phyloP scores from a whole-genome alignment of 2,888 invertebrate genomes.

The Eupithecia insigniata region DNA sequence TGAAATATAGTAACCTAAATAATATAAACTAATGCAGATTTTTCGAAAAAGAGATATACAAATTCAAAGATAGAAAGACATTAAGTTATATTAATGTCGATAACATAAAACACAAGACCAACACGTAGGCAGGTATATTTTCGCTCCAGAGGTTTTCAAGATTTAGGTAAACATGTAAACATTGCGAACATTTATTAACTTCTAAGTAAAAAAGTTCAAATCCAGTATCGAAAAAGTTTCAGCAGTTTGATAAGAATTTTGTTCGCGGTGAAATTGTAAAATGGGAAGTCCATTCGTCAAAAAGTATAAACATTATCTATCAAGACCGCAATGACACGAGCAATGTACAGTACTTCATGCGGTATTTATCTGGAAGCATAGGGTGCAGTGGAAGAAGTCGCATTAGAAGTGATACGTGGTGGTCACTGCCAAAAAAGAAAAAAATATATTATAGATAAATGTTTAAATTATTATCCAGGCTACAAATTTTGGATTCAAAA shows the following conservation, averaged over 20 bases:
- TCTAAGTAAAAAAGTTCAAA: constrained; percentile 36
- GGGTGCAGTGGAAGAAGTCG: too few relatives aligned
- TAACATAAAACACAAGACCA: not conserved
- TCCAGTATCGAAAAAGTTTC: constrained; percentile 32
- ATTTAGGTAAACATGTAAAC: constrained; percentile 20
- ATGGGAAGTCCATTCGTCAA: constrained; percentile 3
- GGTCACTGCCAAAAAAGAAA: too few relatives aligned
- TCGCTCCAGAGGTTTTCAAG: constrained; percentile 25
- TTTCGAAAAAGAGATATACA: not conserved
- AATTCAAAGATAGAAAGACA: not conserved
- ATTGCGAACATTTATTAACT: constrained; percentile 26
- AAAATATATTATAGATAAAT: too few relatives aligned
- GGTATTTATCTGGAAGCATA: not conserved
- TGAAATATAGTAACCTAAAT: too few relatives aligned
- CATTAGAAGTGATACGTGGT: too few relatives aligned
- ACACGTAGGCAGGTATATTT: constrained; percentile 6
- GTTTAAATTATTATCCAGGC: too few relatives aligned
- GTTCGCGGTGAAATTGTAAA: constrained; percentile 20
- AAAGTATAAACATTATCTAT: not conserved
- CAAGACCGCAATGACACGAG: not conserved
- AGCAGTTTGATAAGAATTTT: constrained; percentile 31
- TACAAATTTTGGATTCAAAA: too few relatives aligned
- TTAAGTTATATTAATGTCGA: not conserved
- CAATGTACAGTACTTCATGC: not conserved
- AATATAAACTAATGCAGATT: too few relatives aligned